phyloP scores from a whole-genome alignment of 1,140 invertebrate genomes.

The Drosophila malerkotliana region DNA sequence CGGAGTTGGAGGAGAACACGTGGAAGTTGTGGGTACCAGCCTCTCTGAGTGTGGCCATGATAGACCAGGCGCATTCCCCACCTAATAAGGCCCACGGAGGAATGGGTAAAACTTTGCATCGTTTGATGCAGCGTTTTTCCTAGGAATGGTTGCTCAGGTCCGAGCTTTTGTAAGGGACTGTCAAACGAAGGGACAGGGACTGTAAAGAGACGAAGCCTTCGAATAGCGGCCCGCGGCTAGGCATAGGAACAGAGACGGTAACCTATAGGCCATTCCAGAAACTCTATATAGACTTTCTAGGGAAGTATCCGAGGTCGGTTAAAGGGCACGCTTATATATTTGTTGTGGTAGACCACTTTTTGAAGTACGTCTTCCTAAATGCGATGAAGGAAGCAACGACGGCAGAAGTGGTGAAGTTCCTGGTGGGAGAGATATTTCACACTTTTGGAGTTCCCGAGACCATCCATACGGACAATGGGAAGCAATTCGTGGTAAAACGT shows the following conservation, averaged over 20 bases:
- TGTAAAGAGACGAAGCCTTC: too few relatives aligned
- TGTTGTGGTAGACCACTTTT: too few relatives aligned
- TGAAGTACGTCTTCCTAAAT: too few relatives aligned
- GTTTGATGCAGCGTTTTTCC: not conserved
- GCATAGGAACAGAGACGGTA: too few relatives aligned
- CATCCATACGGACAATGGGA: not conserved
- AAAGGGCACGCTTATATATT: slow-evolving; percentile 12
- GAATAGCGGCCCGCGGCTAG: not conserved
- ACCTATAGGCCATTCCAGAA: slow-evolving; percentile 9
- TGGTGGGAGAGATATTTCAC: too few relatives aligned
- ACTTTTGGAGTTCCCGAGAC: not conserved
- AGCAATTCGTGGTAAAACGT: not conserved
- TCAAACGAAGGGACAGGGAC: too few relatives aligned
- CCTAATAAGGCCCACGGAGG: too few relatives aligned
- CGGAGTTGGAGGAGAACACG: not conserved
- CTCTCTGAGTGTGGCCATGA: too few relatives aligned
- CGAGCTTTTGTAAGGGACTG: not conserved
- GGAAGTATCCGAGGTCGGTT: not conserved
- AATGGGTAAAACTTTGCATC: too few relatives aligned
- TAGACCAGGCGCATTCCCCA: too few relatives aligned
- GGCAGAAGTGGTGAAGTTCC: too few relatives aligned
- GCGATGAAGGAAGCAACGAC: too few relatives aligned
- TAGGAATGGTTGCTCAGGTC: slow-evolving; percentile 1
- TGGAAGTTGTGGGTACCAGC: not conserved
- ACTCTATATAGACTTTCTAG: not conserved